A percentile compares a stretch with the other conserved stretches of the same genome.
Evolutionary conservation across 2,888 invertebrate species (phyloP).

Genomic region (Acleris laterana): DNA sequence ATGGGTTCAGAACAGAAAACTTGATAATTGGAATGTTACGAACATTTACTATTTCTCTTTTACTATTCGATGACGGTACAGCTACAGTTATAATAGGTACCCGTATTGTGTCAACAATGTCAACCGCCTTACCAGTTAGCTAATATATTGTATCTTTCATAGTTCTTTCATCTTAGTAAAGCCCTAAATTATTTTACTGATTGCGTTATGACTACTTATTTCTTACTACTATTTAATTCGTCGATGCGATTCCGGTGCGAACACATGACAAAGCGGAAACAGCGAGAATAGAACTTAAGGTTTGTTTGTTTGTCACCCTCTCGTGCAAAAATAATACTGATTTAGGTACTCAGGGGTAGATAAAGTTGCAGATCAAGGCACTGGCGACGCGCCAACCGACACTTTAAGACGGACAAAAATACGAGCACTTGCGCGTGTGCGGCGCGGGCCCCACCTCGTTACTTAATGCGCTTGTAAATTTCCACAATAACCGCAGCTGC

Average conservation of each 20-base stretch:
- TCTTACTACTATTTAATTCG: too few relatives aligned
- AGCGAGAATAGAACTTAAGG: slow-evolving; percentile 23
- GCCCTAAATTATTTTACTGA: too few relatives aligned
- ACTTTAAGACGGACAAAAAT: slow-evolving; percentile 50
- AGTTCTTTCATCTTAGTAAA: too few relatives aligned
- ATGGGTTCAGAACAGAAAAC: too few relatives aligned
- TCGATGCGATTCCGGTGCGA: neutral
- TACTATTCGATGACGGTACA: too few relatives aligned
- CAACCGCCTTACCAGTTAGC: too few relatives aligned
- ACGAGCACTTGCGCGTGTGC: slow-evolving; percentile 17
- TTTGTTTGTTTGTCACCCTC: slow-evolving; percentile 45
- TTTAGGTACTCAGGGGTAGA: slow-evolving; percentile 45
- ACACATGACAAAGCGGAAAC: neutral
- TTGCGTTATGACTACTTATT: too few relatives aligned
- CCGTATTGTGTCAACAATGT: too few relatives aligned
- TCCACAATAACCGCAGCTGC: slow-evolving; percentile 28
- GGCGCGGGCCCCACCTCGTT: slow-evolving; percentile 24
- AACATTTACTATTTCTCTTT: too few relatives aligned
- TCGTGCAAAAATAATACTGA: slow-evolving; percentile 38
- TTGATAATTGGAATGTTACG: too few relatives aligned
- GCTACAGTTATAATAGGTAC: too few relatives aligned
- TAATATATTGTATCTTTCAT: too few relatives aligned
- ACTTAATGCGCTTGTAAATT: slow-evolving; percentile 33
- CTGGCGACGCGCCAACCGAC: slow-evolving; percentile 66
- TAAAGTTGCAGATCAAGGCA: slow-evolving; percentile 50